Conservation (phyloP, 2,113 vertebrate species). For the Nothobranchius kuhntae region DNA sequence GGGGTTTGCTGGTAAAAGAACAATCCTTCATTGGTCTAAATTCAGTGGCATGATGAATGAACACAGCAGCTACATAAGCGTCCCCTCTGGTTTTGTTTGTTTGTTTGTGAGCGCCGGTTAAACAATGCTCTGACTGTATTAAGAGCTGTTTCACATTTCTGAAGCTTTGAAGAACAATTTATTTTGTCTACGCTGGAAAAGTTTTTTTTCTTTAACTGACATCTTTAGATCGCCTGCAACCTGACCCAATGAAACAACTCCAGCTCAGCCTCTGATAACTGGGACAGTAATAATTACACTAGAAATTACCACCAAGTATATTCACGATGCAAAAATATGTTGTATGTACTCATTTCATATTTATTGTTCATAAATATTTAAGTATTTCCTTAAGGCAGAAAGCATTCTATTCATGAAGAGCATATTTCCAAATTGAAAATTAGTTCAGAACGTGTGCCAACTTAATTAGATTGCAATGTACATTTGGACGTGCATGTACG, state of each 20-base stretch:
- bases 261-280: background rate
- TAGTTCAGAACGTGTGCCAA: slow-evolving; percentile 38
- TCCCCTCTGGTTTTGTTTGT: slow-evolving; percentile 3
- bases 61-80: background rate
- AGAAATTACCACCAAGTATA: background rate
- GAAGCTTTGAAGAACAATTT: background rate
- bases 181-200: background rate
- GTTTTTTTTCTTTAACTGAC: background rate
- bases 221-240: background rate
- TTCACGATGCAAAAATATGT: slow-evolving; percentile 21
- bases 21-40: slow-evolving; percentile 17
- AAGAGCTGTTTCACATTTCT: background rate
- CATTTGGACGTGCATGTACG: slow-evolving; percentile 32
- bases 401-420: slow-evolving; percentile 36
- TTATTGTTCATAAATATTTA: slow-evolving; percentile 44
- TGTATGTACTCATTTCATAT: slow-evolving; percentile 37
- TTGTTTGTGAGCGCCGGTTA: background rate
- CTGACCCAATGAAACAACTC: background rate
- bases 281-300: slow-evolving; percentile 2
- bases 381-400: slow-evolving; percentile 22
- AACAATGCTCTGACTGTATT: slow-evolving; percentile 5
- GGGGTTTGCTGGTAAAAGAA: slow-evolving; percentile 7
- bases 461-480: slow-evolving; percentile 62
- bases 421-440: slow-evolving; percentile 53
- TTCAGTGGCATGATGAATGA: background rate